Conservation (phyloP, 1,140 invertebrate genomes). For the Sitophilus oryzae region DNA sequence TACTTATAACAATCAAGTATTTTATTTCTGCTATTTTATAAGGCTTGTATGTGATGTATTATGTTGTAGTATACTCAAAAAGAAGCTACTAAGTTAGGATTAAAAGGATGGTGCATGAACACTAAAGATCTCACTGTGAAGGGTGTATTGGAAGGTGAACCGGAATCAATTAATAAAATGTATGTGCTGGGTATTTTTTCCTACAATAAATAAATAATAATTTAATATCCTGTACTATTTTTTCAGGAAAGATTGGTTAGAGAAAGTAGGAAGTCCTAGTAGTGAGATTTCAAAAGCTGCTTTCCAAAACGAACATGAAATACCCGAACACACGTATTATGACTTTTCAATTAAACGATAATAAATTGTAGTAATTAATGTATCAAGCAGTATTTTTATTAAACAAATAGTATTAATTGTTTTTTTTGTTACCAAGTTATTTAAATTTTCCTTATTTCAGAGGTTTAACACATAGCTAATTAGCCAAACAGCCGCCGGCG, state of each 20-base stretch:
- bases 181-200: too few species aligned
- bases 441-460: too few species aligned
- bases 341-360: slow-evolving; percentile 42
- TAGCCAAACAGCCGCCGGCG: too few species aligned
- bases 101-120: slow-evolving; percentile 72
- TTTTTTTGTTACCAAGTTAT: too few species aligned
- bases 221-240: slow-evolving; percentile 22
- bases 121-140: slow-evolving; percentile 60
- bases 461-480: too few species aligned
- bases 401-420: too few species aligned
- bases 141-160: slow-evolving; percentile 62
- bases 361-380: too few species aligned
- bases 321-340: slow-evolving; percentile 42
- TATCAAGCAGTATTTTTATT: too few species aligned
- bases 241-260: slow-evolving; percentile 64
- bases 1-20: too few species aligned
- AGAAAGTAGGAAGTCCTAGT: slow-evolving; percentile 57
- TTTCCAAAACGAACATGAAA: slow-evolving; percentile 55
- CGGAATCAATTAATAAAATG: slow-evolving; percentile 58
- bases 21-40: background rate
- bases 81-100: slow-evolving; percentile 55
- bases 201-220: background rate
- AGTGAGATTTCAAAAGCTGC: slow-evolving; percentile 59
- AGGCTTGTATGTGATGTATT: background rate
- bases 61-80: slow-evolving; percentile 56